A percentile compares a stretch with the other conserved stretches of the same genome.
Evolutionary conservation across 2,888 invertebrate species (phyloP).

Genomic region (Agriotes lineatus): DNA sequence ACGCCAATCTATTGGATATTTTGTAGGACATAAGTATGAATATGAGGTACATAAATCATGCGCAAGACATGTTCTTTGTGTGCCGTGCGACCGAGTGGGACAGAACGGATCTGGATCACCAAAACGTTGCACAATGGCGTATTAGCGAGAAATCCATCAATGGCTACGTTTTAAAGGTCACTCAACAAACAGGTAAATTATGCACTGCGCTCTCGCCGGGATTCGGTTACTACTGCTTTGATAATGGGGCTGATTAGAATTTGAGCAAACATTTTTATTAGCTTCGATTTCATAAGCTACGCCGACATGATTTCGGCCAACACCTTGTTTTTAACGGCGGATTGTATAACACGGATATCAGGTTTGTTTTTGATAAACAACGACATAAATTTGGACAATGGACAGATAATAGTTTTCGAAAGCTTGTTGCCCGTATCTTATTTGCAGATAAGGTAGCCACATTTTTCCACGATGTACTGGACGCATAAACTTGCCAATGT

Average conservation of each 20-base stretch:
- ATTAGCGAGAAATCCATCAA: slow-evolving; percentile 33
- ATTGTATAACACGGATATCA: slow-evolving; percentile 27
- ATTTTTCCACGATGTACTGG: slow-evolving; percentile 5
- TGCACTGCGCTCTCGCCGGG: slow-evolving; percentile 17
- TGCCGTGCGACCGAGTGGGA: slow-evolving; percentile 27
- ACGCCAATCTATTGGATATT: slow-evolving; percentile 19
- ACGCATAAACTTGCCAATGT: background rate
- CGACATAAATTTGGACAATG: slow-evolving; percentile 36
- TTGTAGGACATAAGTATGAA: slow-evolving; percentile 25
- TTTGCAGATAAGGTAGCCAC: slow-evolving; percentile 11
- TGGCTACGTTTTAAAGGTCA: slow-evolving; percentile 32
- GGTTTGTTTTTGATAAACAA: slow-evolving; percentile 34
- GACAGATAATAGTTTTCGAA: slow-evolving; percentile 36
- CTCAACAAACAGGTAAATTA: slow-evolving; percentile 35
- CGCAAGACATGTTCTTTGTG: slow-evolving; percentile 9
- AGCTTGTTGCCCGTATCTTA: slow-evolving; percentile 7
- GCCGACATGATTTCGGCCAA: slow-evolving; percentile 26
- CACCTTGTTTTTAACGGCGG: slow-evolving; percentile 26
- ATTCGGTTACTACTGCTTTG: slow-evolving; percentile 20
- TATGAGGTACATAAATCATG: slow-evolving; percentile 24
- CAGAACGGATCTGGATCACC: slow-evolving; percentile 34
- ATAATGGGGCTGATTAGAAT: slow-evolving; percentile 30
- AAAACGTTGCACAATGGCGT: slow-evolving; percentile 25
- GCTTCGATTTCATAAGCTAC: slow-evolving; percentile 25
- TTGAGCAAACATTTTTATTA: slow-evolving; percentile 15